Evolutionary conservation across 2,888 invertebrate genomes (phyloP), one percentile per base, ranked within the genome.

Genomic region (Xanthostigma xanthostigma): DNA sequence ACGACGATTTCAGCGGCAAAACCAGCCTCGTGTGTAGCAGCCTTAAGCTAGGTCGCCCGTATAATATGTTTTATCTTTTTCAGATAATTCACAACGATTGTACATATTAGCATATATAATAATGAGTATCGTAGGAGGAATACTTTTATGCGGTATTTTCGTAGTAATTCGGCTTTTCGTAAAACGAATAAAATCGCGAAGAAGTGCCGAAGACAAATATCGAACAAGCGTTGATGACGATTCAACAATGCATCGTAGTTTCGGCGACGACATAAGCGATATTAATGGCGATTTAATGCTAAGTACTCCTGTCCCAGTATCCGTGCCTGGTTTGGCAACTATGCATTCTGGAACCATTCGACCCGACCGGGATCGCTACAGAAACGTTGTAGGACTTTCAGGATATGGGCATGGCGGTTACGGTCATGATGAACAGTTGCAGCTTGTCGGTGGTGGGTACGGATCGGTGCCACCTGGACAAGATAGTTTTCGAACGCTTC

Each of bases 241-340:
- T 52, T 83, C 85, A 41, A 78, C 85, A 55, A 72, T 86, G 50
- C 84, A 86, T 11, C 84, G 85, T 62, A 86, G 86, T 50, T 88
- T 89, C 68, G 81, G 81, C 57, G 89, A 89, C 69, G 87, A 88
- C 65, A 84, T 89, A 67, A 88, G 87, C 57, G 89, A 90, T 69
- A 79, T 85, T 40, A 85, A 86, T 65, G 84, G 81, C 42, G 84
- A 85, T 59, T 84, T 84, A 50, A 84, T 83, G 62, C 75, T 84
- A 54, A 80, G 81, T 44, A 79, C 81, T 36, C 78, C 82, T 3
- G 75, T 78, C 14, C 79, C 81, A 8, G 74, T 78, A 8, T 79
- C 76, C 51, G 63, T 69, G 71, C 71, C 62, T 63, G 70, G 58
- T 70, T 71, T 59, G 70, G 70, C 27, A 3, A 27, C 27, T 27